A percentile compares a stretch with the other conserved stretches of the same genome.
phyloP scores from a whole-genome alignment of 2,797 vertebrate genomes.

The Leptatherina wallacei region DNA sequence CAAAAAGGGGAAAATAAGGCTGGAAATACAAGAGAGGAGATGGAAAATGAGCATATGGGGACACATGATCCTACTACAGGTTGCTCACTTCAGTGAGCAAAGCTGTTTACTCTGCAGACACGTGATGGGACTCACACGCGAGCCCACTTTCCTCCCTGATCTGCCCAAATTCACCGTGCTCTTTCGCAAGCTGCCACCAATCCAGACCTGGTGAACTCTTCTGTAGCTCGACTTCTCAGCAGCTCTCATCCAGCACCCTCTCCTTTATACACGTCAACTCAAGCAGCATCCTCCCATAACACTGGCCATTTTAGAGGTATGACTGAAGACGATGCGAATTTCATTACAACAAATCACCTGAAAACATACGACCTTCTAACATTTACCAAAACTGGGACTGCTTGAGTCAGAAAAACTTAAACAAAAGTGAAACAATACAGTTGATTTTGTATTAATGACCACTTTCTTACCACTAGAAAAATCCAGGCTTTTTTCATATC shows the following conservation, averaged over 20 bases:
- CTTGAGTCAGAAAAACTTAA: too few relatives aligned
- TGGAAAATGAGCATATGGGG: conserved; percentile 26
- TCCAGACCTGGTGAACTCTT: conserved; percentile 19
- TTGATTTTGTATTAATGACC: too few relatives aligned
- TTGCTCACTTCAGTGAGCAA: conserved; percentile 49
- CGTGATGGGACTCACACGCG: conserved; percentile 43
- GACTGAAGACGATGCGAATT: neutral
- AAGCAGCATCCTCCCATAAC: neutral
- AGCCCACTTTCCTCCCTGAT: conserved; percentile 22
- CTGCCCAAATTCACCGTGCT: conserved; percentile 5
- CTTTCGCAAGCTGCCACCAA: neutral
- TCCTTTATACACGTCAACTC: neutral
- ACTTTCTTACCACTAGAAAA: too few relatives aligned
- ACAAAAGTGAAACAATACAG: too few relatives aligned
- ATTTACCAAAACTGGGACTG: too few relatives aligned
- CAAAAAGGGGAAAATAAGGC: neutral
- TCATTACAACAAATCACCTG: too few relatives aligned
- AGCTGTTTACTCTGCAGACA: conserved; percentile 58
- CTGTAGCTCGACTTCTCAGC: conserved; percentile 9
- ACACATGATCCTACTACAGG: conserved; percentile 54
- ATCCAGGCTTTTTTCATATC: too few relatives aligned
- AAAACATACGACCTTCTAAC: too few relatives aligned
- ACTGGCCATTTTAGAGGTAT: neutral
- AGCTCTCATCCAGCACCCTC: neutral
- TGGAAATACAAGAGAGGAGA: conserved; percentile 5